Conservation (phyloP, 2,113 vertebrate species). For the Pitta sordida region DNA sequence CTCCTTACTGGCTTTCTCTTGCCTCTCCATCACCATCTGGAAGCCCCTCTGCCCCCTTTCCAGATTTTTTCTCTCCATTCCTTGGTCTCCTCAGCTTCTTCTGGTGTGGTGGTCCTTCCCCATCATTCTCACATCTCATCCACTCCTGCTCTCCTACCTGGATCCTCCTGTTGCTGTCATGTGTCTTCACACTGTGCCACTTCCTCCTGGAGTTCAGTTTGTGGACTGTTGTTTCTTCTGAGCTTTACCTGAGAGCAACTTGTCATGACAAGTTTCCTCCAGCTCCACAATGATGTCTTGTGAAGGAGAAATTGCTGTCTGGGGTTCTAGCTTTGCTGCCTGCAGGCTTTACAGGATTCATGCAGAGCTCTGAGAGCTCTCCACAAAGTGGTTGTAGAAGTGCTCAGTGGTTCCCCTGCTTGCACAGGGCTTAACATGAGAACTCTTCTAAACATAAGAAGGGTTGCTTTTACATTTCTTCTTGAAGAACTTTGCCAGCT, state of each 20-base stretch:
- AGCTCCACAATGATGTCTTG: neutral
- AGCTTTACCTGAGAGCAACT: neutral
- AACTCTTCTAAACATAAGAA: too few relatives aligned
- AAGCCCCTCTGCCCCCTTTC: neutral
- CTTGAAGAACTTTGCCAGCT: neutral
- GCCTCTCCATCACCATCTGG: neutral
- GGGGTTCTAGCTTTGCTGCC: neutral
- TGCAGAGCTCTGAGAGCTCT: neutral
- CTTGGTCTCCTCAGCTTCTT: neutral
- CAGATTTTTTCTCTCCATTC: neutral
- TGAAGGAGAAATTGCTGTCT: neutral
- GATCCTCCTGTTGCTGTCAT: neutral
- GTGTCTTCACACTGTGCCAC: accelerated
- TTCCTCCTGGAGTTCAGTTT: neutral
- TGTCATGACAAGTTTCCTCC: neutral
- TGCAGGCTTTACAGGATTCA: neutral
- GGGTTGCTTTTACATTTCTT: neutral
- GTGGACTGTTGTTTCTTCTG: neutral
- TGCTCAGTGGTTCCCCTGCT: neutral
- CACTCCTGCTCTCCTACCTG: neutral
- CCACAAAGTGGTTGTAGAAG: neutral
- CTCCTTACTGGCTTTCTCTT: neutral
- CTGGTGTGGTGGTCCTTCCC: neutral
- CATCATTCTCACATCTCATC: neutral
- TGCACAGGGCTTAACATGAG: neutral